These are phyloP conservation scores for Pachyramphus minor DNA, from an alignment of 2,113 vertebrate genomes.

Conservation along the genomic window DNA sequence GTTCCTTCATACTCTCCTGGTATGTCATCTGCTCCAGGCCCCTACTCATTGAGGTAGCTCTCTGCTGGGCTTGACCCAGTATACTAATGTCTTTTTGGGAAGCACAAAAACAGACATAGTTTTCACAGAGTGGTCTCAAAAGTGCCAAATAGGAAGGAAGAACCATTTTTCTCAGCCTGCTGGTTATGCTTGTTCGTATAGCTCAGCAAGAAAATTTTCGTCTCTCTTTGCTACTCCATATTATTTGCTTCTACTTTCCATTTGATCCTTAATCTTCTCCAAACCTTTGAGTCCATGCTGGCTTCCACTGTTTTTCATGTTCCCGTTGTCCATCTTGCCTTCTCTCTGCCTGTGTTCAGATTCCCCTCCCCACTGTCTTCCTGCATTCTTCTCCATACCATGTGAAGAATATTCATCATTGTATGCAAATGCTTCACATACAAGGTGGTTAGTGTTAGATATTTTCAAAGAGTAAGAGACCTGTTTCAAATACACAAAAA, in stretches of 20 bases:
- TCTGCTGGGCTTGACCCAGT: background rate
- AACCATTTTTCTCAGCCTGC: background rate
- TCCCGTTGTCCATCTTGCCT: background rate
- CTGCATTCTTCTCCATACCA: background rate
- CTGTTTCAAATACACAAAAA: background rate
- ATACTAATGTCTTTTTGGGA: background rate
- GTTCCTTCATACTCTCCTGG: background rate
- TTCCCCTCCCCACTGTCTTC: background rate
- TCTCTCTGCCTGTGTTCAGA: background rate
- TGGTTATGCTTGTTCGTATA: rapidly evolving
- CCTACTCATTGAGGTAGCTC: background rate
- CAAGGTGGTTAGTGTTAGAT: background rate
- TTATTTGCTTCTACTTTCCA: background rate
- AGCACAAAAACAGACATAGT: background rate
- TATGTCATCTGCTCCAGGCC: background rate
- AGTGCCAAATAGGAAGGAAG: background rate
- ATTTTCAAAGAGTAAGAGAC: background rate
- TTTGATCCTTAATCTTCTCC: background rate
- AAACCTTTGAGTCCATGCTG: background rate
- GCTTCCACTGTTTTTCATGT: background rate
- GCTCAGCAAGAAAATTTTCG: background rate
- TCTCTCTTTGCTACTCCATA: background rate
- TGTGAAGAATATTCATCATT: background rate
- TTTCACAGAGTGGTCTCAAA: background rate
- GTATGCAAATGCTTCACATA: background rate